Evolutionary conservation across 2,113 vertebrate genomes (phyloP).

Genomic region (Elanoides forficatus): DNA sequence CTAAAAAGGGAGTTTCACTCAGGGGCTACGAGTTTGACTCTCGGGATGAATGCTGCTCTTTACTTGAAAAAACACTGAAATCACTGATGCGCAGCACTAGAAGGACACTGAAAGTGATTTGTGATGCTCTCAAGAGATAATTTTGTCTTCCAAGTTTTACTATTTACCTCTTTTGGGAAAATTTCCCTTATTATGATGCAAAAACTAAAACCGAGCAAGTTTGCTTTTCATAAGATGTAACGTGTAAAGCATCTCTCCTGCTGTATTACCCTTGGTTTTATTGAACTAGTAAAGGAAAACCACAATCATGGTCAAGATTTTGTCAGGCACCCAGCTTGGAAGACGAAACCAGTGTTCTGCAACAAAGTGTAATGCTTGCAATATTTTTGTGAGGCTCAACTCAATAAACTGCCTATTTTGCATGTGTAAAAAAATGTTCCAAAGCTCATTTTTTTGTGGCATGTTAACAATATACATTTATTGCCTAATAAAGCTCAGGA

Average conservation of each 20-base stretch:
- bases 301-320: too few relatives aligned
- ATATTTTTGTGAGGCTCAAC: not conserved
- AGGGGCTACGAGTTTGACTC: not conserved
- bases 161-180: not conserved
- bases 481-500: not conserved
- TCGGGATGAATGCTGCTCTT: fast-evolving
- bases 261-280: not conserved
- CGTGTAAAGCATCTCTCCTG: not conserved
- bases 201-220: not conserved
- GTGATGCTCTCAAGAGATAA: not conserved
- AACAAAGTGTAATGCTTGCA: fast-evolving
- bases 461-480: fast-evolving
- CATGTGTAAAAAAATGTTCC: fast-evolving
- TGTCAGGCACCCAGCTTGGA: not conserved
- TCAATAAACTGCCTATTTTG: not conserved
- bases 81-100: not conserved
- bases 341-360: not conserved
- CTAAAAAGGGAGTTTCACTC: not conserved
- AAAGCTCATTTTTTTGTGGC: not conserved
- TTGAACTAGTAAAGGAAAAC: not conserved
- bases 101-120: not conserved
- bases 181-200: not conserved
- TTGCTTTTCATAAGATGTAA: not conserved
- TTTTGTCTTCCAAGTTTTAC: not conserved
- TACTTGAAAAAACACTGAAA: not conserved